phyloP scores from a whole-genome alignment of 2,888 invertebrate species.

The Eupithecia subfuscata region DNA sequence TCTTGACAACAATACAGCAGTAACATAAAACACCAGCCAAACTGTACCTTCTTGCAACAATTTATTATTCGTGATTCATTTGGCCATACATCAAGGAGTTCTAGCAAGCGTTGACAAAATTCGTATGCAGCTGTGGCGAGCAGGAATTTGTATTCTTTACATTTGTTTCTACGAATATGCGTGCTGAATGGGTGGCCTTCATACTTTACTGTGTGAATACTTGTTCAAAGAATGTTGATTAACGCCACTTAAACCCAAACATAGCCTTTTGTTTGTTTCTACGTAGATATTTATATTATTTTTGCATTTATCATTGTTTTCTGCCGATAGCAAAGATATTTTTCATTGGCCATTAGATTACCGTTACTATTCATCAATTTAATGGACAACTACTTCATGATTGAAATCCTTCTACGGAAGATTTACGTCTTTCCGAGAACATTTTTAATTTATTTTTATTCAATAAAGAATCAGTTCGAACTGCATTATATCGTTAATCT shows the following conservation, averaged over 20 bases:
- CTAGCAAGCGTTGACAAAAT: constrained; percentile 44
- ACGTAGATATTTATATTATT: neutral
- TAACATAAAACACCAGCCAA: constrained; percentile 1
- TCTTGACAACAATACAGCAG: neutral
- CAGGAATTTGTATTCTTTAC: constrained; percentile 64
- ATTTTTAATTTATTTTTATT: constrained; percentile 49
- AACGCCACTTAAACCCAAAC: neutral
- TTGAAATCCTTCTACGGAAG: constrained; percentile 35
- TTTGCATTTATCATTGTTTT: neutral
- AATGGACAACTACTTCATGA: constrained; percentile 27
- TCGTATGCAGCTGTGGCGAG: constrained; percentile 59
- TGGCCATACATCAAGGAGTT: constrained; percentile 25
- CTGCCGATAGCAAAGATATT: neutral
- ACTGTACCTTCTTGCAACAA: constrained; percentile 4
- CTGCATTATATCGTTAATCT: constrained; percentile 62
- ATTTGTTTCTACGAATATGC: constrained; percentile 66
- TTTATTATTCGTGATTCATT: constrained; percentile 26
- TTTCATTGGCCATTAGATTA: neutral
- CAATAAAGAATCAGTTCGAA: constrained; percentile 50
- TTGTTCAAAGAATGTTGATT: constrained; percentile 7
- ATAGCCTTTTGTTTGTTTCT: neutral
- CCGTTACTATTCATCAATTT: neutral
- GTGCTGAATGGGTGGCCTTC: constrained; percentile 67
- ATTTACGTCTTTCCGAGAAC: constrained; percentile 53
- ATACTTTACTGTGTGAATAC: constrained; percentile 26